A percentile compares a stretch with the other conserved stretches of the same genome.
Evolutionary conservation across 2,113 vertebrate genomes (phyloP).

Genomic region (Argyrosomus japonicus): DNA sequence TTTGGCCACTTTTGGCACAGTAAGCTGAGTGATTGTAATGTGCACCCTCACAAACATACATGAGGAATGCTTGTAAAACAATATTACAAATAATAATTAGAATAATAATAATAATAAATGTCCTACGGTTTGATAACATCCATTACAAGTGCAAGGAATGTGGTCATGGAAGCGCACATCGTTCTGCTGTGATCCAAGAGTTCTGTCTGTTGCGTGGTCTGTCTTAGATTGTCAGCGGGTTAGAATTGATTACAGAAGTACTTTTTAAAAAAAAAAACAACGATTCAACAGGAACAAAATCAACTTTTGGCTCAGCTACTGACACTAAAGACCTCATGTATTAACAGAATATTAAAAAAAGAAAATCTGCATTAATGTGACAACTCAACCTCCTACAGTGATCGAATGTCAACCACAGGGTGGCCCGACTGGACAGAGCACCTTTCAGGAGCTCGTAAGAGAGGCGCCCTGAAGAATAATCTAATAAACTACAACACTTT

Average conservation of each 20-base stretch:
- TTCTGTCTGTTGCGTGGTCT: not conserved
- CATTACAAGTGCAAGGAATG: conserved; percentile 50
- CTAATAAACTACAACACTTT: conserved; percentile 45
- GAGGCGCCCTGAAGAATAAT: conserved; percentile 3
- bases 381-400: not conserved
- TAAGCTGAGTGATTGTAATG: conserved; percentile 19
- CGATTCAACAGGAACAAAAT: not conserved
- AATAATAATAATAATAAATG: not conserved
- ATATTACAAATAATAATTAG: not conserved
- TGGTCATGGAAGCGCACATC: conserved; percentile 1
- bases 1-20: conserved; percentile 53
- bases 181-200: not conserved
- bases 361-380: conserved; percentile 10
- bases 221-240: conserved; percentile 47
- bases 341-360: conserved; percentile 6
- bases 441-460: conserved; percentile 10
- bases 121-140: conserved; percentile 20
- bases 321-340: conserved; percentile 19
- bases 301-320: conserved; percentile 32
- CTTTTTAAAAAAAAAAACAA: not conserved
- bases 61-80: conserved; percentile 28
- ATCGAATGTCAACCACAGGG: conserved; percentile 8
- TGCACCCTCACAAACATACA: conserved; percentile 3
- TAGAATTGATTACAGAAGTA: not conserved
- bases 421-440: conserved; percentile 1